These are phyloP conservation scores for Amphipyra berbera DNA, from an alignment of 2,888 invertebrate species.

Conservation along the genomic window DNA sequence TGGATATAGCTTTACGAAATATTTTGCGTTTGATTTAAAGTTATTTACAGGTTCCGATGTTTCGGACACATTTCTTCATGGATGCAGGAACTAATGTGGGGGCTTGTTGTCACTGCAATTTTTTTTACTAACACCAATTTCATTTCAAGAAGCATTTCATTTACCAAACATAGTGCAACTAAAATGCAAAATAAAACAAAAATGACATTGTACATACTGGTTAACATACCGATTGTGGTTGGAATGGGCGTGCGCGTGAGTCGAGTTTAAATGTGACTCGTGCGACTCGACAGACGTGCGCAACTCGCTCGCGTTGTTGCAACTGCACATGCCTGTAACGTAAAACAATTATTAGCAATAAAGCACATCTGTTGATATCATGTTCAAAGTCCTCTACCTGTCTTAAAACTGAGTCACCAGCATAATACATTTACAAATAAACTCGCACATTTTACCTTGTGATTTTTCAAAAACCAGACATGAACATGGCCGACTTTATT, in stretches of 20 bases:
- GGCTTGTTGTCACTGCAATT: background rate
- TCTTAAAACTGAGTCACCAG: too few species aligned
- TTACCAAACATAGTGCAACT: background rate
- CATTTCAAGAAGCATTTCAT: background rate
- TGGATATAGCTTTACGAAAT: background rate
- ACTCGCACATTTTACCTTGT: too few species aligned
- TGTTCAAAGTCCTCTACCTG: too few species aligned
- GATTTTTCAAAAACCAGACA: too few species aligned
- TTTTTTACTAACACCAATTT: background rate
- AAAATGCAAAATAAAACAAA: slow-evolving; percentile 23
- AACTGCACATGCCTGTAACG: slow-evolving; percentile 85
- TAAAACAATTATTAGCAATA: slow-evolving; percentile 11
- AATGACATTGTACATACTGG: slow-evolving; percentile 54
- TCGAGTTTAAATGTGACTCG: slow-evolving; percentile 79
- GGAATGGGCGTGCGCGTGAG: slow-evolving; percentile 74
- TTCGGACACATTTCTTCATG: background rate
- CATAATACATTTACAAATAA: too few species aligned
- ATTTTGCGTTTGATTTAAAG: background rate
- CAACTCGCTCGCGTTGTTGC: slow-evolving; percentile 76
- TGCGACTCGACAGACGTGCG: slow-evolving; percentile 84
- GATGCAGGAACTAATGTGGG: background rate
- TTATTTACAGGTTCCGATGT: background rate
- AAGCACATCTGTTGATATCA: background rate
- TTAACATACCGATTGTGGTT: slow-evolving; percentile 85
- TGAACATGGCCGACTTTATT: too few species aligned